Evolutionary conservation across 2,113 vertebrate genomes (phyloP).

Genomic region (Salvelinus sp.): DNA sequence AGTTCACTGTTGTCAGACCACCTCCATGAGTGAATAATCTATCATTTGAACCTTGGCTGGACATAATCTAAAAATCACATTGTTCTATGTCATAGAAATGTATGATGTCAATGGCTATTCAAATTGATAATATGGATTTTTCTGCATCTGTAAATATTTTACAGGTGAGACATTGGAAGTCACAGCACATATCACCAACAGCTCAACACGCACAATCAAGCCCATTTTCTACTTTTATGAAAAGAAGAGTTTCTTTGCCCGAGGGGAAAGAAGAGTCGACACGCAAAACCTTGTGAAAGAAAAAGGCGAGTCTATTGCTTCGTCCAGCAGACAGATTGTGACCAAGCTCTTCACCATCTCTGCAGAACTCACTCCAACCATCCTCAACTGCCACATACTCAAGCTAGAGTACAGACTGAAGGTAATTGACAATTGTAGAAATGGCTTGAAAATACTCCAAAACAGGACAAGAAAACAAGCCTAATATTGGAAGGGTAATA

Average conservation of each 20-base stretch:
- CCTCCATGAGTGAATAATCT: no score
- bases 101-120: no score
- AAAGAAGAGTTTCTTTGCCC: conserved; percentile 58
- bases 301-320: conserved; percentile 32
- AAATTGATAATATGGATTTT: neutral
- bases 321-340: conserved; percentile 15
- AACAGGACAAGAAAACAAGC: no score
- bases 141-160: neutral
- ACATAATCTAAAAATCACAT: neutral
- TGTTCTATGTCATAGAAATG: no score
- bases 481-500: no score
- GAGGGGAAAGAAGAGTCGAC: conserved; percentile 30
- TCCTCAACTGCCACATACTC: conserved; percentile 62
- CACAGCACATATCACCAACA: conserved; percentile 49
- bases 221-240: conserved; percentile 57
- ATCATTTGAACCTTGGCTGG: neutral
- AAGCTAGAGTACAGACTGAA: conserved; percentile 65
- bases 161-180: conserved; percentile 49
- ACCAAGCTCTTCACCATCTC: conserved; percentile 56
- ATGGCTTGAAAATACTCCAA: no score
- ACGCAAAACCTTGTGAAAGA: conserved; percentile 42
- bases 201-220: conserved; percentile 52
- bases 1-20: neutral
- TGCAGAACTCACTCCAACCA: conserved; percentile 44
- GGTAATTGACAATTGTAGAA: conserved; percentile 32